phyloP scores from a whole-genome alignment of 2,113 vertebrate species.

The Phainopepla nitens region DNA sequence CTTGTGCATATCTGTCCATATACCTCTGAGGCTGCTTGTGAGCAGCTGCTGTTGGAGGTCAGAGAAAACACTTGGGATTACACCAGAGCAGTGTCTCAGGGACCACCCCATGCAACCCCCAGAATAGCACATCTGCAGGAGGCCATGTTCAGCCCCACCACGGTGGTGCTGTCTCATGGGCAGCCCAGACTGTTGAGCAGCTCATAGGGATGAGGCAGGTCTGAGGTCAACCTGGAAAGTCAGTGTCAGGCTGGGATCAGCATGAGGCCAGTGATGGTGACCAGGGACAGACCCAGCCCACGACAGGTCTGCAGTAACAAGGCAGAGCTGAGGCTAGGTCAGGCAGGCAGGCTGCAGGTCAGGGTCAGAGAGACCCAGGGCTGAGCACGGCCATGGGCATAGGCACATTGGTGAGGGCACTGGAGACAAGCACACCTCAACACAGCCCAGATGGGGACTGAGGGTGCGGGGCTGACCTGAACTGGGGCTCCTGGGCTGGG shows the following conservation, averaged over 20 bases:
- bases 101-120: no score
- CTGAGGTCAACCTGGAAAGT: neutral
- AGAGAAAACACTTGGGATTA: neutral
- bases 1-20: neutral
- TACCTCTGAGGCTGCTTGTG: neutral
- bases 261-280: neutral
- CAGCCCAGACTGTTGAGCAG: neutral
- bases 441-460: neutral
- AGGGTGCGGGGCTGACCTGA: neutral
- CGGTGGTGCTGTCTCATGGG: fast-evolving
- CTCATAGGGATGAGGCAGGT: neutral
- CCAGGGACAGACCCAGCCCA: neutral
- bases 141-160: fast-evolving
- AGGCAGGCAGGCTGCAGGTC: neutral
- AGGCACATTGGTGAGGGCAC: neutral
- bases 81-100: neutral
- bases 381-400: neutral
- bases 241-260: neutral
- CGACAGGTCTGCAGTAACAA: neutral
- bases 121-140: neutral
- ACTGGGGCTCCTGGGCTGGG: neutral
- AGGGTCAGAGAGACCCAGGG: neutral
- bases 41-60: neutral
- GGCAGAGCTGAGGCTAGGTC: neutral
- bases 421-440: neutral